These are phyloP conservation scores for Xenopus petersii DNA, from an alignment of 2,797 vertebrate species.

Conservation along the genomic window DNA sequence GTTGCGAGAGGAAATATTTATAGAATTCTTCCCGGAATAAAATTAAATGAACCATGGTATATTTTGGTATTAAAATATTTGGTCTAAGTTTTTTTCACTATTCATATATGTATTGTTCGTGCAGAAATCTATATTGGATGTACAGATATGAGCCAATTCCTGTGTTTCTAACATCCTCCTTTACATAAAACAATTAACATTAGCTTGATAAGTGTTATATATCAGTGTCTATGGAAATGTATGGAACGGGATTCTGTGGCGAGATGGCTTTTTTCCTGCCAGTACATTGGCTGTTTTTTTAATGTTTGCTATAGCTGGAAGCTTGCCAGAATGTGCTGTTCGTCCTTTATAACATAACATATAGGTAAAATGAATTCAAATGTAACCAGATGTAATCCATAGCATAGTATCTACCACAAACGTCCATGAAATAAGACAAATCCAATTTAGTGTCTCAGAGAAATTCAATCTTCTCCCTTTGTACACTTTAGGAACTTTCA, in stretches of 20 bases:
- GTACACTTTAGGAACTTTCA: slow-evolving; percentile 43
- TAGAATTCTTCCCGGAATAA: too few relatives aligned
- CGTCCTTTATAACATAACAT: slow-evolving; percentile 18
- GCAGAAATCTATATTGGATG: too few relatives aligned
- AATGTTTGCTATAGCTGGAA: slow-evolving; percentile 22
- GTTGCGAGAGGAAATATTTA: too few relatives aligned
- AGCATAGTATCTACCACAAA: slow-evolving; percentile 56
- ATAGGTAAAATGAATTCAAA: slow-evolving; percentile 48
- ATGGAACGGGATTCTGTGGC: not conserved
- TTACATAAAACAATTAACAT: too few relatives aligned
- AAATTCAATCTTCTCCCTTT: slow-evolving; percentile 56
- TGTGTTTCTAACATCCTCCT: too few relatives aligned
- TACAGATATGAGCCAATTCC: too few relatives aligned
- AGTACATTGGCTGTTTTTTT: slow-evolving; percentile 1
- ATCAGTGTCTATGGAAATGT: not conserved
- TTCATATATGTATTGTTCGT: too few relatives aligned
- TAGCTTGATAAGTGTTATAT: too few relatives aligned
- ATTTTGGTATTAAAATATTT: too few relatives aligned
- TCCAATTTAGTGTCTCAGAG: slow-evolving; percentile 51
- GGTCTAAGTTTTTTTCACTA: too few relatives aligned
- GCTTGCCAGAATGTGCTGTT: slow-evolving; percentile 20
- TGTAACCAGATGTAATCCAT: slow-evolving; percentile 60
- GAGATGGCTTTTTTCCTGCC: not conserved
- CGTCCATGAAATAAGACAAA: slow-evolving; percentile 60
- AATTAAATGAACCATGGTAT: too few relatives aligned